Percentiles rank a stretch among this genome's conserved stretches.
Evolutionary conservation across 2,113 vertebrate species (phyloP).

Genomic region (Cervus canadensis): DNA sequence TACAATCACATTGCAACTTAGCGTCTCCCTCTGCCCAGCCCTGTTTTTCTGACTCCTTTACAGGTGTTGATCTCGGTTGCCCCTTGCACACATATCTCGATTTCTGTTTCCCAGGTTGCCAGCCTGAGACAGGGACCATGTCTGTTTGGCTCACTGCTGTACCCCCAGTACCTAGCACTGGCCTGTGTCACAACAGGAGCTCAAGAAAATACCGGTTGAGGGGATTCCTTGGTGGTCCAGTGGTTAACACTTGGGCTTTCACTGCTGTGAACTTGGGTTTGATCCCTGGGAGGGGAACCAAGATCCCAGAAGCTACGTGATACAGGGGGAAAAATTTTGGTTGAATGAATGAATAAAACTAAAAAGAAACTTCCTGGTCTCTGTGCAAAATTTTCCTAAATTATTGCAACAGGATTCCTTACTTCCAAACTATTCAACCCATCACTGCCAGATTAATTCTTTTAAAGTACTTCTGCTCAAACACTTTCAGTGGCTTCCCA

Average conservation of each 20-base stretch:
- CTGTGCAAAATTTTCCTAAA: neutral
- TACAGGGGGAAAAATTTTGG: rapidly evolving
- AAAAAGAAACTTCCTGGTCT: neutral
- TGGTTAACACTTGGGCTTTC: neutral
- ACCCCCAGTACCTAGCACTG: neutral
- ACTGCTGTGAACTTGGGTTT: neutral
- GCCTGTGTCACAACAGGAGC: neutral
- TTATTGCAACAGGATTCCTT: neutral
- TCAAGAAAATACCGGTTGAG: neutral
- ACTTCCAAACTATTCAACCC: neutral
- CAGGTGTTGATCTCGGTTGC: neutral
- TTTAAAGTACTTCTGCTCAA: neutral
- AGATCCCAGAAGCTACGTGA: neutral
- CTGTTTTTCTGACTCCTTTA: neutral
- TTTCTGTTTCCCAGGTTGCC: neutral
- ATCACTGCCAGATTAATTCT: neutral
- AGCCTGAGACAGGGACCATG: neutral
- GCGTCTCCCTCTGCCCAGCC: neutral
- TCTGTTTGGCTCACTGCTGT: neutral
- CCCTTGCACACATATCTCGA: neutral
- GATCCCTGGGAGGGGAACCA: neutral
- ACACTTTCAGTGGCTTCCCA: neutral
- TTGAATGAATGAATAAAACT: neutral
- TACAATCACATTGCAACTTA: neutral
- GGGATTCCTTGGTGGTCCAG: neutral